Evolutionary conservation across 2,113 vertebrate species (phyloP).

Genomic region (Alethe diademata): DNA sequence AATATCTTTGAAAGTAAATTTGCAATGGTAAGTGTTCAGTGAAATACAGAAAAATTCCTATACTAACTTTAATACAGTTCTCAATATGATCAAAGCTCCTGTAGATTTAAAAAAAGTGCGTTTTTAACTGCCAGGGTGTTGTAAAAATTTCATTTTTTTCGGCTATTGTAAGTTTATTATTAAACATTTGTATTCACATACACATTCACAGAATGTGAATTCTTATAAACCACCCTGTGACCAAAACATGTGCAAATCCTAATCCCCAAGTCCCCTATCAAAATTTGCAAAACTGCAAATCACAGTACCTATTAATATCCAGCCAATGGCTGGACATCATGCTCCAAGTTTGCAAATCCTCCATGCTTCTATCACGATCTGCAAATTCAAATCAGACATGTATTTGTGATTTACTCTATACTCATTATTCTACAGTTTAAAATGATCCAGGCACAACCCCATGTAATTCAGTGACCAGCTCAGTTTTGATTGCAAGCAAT

Average conservation of each 20-base stretch:
- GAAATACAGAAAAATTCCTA: not conserved
- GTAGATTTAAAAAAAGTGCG: not conserved
- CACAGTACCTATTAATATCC: not conserved
- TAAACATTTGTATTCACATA: not conserved
- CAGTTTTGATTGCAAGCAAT: not conserved
- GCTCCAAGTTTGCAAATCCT: not conserved
- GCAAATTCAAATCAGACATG: not conserved
- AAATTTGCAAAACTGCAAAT: not conserved
- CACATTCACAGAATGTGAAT: not conserved
- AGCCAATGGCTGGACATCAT: not conserved
- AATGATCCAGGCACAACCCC: not conserved
- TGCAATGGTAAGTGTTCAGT: not conserved
- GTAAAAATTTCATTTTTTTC: not conserved
- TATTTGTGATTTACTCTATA: not conserved
- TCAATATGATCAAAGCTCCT: not conserved
- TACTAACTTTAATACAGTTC: constrained; percentile 20
- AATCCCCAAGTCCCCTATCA: not conserved
- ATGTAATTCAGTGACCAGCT: not conserved
- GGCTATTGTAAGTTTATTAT: not conserved
- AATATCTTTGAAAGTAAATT: not conserved
- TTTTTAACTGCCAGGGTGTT: not conserved
- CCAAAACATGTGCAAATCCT: not conserved
- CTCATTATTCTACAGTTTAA: not conserved
- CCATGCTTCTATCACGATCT: not conserved
- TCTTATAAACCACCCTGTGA: not conserved